Percentiles rank a stretch among this genome's conserved stretches.
Evolutionary conservation across 1,140 invertebrate species (phyloP).

Genomic region (Nilaparvata lugens): DNA sequence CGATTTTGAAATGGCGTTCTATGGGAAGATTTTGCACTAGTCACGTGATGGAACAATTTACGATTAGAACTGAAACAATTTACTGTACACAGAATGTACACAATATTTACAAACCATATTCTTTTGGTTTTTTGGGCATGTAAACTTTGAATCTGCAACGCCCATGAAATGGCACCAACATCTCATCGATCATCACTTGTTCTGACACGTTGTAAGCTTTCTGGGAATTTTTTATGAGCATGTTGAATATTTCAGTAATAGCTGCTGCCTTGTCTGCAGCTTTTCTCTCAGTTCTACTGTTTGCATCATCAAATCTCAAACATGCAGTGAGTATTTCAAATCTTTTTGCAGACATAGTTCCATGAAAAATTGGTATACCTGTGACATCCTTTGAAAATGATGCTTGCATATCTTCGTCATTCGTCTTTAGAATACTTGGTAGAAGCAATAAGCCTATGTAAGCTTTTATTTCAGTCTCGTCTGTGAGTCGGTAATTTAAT

Average conservation of each 20-base stretch:
- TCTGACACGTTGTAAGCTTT: slow-evolving; percentile 25
- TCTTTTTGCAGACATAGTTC: slow-evolving; percentile 22
- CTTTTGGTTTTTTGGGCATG: slow-evolving; percentile 38
- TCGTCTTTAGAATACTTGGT: slow-evolving; percentile 1
- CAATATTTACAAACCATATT: slow-evolving; percentile 33
- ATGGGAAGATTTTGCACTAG: too few relatives aligned
- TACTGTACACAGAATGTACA: too few relatives aligned
- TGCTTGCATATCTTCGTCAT: too few relatives aligned
- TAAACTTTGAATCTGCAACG: slow-evolving; percentile 35
- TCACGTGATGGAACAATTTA: too few relatives aligned
- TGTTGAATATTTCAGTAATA: slow-evolving; percentile 28
- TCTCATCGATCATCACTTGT: slow-evolving; percentile 35
- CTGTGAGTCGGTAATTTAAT: slow-evolving; percentile 1
- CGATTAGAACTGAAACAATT: too few relatives aligned
- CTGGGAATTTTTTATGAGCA: slow-evolving; percentile 34
- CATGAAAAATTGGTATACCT: too few relatives aligned
- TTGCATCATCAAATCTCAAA: too few relatives aligned
- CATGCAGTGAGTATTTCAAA: slow-evolving; percentile 31
- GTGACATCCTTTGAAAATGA: too few relatives aligned
- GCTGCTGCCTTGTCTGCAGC: slow-evolving; percentile 23
- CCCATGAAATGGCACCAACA: slow-evolving; percentile 33
- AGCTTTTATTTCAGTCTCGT: slow-evolving; percentile 9
- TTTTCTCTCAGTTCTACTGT: slow-evolving; percentile 23
- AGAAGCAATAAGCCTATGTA: slow-evolving; percentile 13
- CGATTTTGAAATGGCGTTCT: too few relatives aligned